Conservation (phyloP, 2,113 vertebrate genomes). For the Odocoileus hemionus region DNA sequence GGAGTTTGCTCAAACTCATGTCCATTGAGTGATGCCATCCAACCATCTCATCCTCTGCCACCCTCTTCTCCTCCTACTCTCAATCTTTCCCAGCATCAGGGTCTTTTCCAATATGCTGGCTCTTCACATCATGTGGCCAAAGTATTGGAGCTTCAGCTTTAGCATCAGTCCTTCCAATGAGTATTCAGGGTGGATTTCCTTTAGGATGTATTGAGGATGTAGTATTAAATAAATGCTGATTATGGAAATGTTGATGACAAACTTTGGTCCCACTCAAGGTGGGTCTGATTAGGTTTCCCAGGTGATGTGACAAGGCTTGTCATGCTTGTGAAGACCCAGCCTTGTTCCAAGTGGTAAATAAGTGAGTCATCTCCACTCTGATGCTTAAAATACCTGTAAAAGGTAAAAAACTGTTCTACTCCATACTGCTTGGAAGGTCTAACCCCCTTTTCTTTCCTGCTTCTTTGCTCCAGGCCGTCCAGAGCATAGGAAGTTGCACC, state of each 20-base stretch:
- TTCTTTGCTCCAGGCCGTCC: background rate
- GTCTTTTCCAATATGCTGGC: background rate
- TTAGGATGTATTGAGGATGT: background rate
- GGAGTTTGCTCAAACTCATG: background rate
- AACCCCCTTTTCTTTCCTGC: background rate
- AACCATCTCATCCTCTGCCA: background rate
- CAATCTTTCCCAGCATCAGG: background rate
- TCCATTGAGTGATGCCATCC: background rate
- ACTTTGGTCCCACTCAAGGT: background rate
- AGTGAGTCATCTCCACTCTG: background rate
- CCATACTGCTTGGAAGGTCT: background rate
- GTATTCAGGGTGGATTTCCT: background rate
- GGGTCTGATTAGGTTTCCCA: background rate
- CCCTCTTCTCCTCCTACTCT: background rate
- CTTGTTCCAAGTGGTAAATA: background rate
- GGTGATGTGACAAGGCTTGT: background rate
- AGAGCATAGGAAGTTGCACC: background rate
- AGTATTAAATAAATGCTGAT: background rate
- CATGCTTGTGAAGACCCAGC: background rate
- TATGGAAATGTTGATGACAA: background rate
- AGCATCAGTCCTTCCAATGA: background rate
- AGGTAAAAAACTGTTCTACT: fast-evolving
- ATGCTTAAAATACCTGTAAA: background rate
- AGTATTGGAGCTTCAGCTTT: background rate
- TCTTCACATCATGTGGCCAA: background rate